Evolutionary conservation across 1,140 invertebrate genomes (phyloP).

Genomic region (Sipha flava): DNA sequence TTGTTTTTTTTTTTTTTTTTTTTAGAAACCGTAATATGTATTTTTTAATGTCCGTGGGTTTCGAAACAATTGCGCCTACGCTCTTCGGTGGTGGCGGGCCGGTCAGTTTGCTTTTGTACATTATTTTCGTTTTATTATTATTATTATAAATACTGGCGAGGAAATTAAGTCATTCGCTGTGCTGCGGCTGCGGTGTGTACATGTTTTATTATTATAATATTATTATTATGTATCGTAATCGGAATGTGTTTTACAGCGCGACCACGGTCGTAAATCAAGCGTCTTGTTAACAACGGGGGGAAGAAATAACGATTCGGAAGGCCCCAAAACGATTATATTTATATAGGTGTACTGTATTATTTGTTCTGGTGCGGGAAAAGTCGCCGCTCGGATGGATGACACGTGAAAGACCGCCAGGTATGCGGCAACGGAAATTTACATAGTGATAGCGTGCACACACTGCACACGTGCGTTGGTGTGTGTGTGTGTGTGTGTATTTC

Average conservation of each 20-base stretch:
- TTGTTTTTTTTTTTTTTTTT: too few relatives aligned
- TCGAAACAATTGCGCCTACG: background rate
- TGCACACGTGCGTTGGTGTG: too few relatives aligned
- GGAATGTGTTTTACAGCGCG: background rate
- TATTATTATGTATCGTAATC: background rate
- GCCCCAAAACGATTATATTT: background rate
- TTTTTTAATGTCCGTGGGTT: background rate
- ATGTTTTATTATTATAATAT: too few relatives aligned
- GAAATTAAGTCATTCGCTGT: background rate
- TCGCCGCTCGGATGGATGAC: background rate
- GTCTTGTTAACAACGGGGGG: slow-evolving; percentile 16
- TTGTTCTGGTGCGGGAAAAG: background rate
- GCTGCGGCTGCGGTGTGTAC: background rate
- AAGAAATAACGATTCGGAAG: slow-evolving; percentile 17
- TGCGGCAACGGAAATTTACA: background rate
- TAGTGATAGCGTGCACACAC: background rate
- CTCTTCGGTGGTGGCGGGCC: background rate
- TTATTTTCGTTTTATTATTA: background rate
- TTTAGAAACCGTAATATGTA: background rate
- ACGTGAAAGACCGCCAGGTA: background rate
- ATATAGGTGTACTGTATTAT: too few relatives aligned
- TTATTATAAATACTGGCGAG: background rate
- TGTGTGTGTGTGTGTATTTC: too few relatives aligned
- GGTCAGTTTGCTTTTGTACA: background rate
- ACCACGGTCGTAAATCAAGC: slow-evolving; percentile 9